Base-by-base conservation (phyloP, 2,113 vertebrate species). In the Tupaia chinensis region DNA sequence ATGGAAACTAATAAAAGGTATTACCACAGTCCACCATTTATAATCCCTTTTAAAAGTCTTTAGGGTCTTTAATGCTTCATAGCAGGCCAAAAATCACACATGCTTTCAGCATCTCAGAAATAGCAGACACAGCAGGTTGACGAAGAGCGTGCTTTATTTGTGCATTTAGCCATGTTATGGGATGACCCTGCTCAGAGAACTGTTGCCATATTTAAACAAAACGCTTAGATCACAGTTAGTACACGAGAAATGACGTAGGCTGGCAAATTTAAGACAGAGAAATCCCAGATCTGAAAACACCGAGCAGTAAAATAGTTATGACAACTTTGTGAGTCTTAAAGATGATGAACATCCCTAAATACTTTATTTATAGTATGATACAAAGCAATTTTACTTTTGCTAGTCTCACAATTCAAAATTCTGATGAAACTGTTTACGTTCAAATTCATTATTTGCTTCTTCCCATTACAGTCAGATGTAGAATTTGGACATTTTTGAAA, bases 1-100 rank as follows among this genome's bases (percentile, higher is more conserved):
- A 84, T 95, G 23, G 66, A 89, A 87, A 76, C 34, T 44, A 86
- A 54, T 87, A 80, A 93, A 96, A 93, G 12, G 10, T 56, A 87
- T 76, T 87, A 66, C 12, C 5, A 44, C 12, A 79, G 4, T n/a
- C n/a, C 0, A 8, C 76, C 87, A 83, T 93, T 89, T 90, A 29
- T 29, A 94, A 74, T 34, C 2, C 4, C 22, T 74, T 19, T 81
- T 53, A 70, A 89, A 86, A 29, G 14, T 70, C 79, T 93, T 69
- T 58, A 54, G 29, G 54, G 16, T 79, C 60, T 79, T 95, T 17
- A 86, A 79, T 32, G 23, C 9, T 86, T 74, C n/a, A n/a, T 60
- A 82, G 34, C 27, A 93, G 34, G 27, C 16, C 34, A 22, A 70
- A 89, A 86, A 60, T 70, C 23, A 53, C 73, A 88, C 9, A 72